Evolutionary conservation across 2,888 invertebrate genomes (phyloP), one percentile per base, ranked within the genome.

Genomic region (Stenolophus ochropezus): DNA sequence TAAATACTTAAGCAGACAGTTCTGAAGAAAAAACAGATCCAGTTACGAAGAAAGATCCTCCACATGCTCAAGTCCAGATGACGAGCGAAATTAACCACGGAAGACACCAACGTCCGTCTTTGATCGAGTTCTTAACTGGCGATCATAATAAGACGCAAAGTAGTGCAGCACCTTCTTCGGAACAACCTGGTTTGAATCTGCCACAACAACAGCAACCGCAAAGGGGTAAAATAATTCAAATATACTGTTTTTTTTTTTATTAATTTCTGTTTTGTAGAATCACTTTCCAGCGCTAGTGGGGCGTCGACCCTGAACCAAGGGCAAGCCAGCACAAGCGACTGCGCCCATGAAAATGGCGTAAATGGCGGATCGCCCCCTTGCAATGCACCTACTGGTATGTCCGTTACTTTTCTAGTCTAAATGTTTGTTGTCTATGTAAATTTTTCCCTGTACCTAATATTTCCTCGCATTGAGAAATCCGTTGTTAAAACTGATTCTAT

Each of bases 81-180:
- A 91, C 91, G 33, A 91, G 90, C 53, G 89, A 89, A 84, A 85
- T 85, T 83, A 89, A 89, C 56, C 87, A 89, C 61, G 88, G 88
- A 2, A 87, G 91, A 4, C 92, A 92, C 61, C 94, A 94, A 84
- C 89, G 94, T 73, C 93, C 94, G 20, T 94, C 94, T 0, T 86
- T 94, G 58, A 94, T 94, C 83, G 94, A 94, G 81, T 90, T 94
- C 80, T 90, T 94, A 51, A 94, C 94, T 14, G 93, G 93, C 0
- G 91, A 92, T 73, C 42, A 71, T 88, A 88, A 84, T 87, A 88
- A 42, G 87, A n/a, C 49, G 18, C 78, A 89, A 87, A 84, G 84
- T 85, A 16, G 82, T 86, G n/a, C 82, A 86, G 76, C 84, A 84
- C 47, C 65, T 20, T 16, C 6, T 49, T 11, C n/a, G 16, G 73